Percentiles rank a stretch among this genome's conserved stretches.
Conservation (phyloP, 2,797 vertebrate species). For the Melopsittacus undulatus region DNA sequence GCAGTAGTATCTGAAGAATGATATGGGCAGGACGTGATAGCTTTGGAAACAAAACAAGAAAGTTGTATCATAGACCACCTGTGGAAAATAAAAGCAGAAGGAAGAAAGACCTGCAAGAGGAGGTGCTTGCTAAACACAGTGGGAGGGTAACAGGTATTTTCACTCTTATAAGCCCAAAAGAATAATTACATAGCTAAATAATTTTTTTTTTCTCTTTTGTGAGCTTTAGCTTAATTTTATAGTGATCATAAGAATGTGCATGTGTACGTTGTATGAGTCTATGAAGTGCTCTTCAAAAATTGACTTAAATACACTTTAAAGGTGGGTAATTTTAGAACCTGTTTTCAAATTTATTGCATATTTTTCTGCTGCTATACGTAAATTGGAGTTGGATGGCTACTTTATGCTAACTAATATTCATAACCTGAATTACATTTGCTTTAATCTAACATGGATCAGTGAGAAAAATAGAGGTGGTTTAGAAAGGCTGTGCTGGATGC, state of each 20-base stretch:
- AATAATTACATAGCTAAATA: background rate
- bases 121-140: background rate
- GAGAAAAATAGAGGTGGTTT: conserved; percentile 32
- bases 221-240: conserved; percentile 1
- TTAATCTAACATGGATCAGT: conserved; percentile 18
- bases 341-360: background rate
- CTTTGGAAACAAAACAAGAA: background rate
- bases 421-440: background rate
- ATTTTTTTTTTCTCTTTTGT: background rate
- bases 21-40: background rate
- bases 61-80: background rate
- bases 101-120: background rate
- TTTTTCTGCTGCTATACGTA: background rate
- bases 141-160: background rate
- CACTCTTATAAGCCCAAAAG: background rate
- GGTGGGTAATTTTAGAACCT: background rate
- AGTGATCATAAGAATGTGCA: background rate
- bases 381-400: background rate
- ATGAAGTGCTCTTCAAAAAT: background rate
- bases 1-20: background rate
- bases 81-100: background rate
- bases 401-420: background rate
- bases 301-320: background rate
- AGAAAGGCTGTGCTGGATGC: background rate
- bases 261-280: background rate